A percentile compares a stretch with the other conserved stretches of the same genome.
These are phyloP conservation scores for Phymanthus crucifer DNA, from an alignment of 92 coral and sea anemone genomes.

Conservation along the genomic window DNA sequence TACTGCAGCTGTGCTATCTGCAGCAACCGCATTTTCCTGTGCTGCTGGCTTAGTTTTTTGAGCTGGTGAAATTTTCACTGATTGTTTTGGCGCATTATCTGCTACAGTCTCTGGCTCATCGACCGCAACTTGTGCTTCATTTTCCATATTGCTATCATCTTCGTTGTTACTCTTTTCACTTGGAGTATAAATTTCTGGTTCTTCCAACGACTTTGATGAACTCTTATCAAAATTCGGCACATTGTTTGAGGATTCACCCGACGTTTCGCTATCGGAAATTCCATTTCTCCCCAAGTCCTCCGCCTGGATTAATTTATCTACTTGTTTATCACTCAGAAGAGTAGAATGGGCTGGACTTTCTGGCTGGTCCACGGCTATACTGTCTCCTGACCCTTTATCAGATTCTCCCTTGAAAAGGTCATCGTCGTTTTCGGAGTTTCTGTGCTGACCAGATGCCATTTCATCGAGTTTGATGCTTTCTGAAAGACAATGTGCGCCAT, in stretches of 20 bases:
- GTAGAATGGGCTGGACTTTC: slow-evolving; percentile 17
- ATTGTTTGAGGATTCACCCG: neutral
- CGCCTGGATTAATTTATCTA: slow-evolving; percentile 24
- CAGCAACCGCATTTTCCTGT: neutral
- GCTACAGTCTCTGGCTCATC: neutral
- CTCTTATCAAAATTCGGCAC: neutral
- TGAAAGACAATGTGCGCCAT: neutral
- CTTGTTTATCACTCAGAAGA: slow-evolving; percentile 12
- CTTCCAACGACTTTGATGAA: neutral
- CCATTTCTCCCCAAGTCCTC: slow-evolving; percentile 25
- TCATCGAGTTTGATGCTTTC: slow-evolving; percentile 25
- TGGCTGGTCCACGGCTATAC: slow-evolving; percentile 1
- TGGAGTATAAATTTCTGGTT: neutral
- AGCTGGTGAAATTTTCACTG: neutral
- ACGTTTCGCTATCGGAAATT: slow-evolving; percentile 8
- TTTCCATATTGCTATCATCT: neutral
- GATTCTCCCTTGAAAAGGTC: slow-evolving; percentile 10
- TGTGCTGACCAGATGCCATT: slow-evolving; percentile 22
- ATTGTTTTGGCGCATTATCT: neutral
- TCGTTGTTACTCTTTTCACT: neutral
- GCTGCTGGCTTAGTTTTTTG: slow-evolving; percentile 11
- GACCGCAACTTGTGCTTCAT: neutral
- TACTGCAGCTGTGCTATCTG: slow-evolving; percentile 4
- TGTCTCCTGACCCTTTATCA: slow-evolving; percentile 31
- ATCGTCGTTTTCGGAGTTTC: slow-evolving; percentile 11